A percentile compares a stretch with the other conserved stretches of the same genome.
These are phyloP conservation scores for Mya arenaria DNA, from an alignment of 1,140 invertebrate genomes.

Conservation along the genomic window DNA sequence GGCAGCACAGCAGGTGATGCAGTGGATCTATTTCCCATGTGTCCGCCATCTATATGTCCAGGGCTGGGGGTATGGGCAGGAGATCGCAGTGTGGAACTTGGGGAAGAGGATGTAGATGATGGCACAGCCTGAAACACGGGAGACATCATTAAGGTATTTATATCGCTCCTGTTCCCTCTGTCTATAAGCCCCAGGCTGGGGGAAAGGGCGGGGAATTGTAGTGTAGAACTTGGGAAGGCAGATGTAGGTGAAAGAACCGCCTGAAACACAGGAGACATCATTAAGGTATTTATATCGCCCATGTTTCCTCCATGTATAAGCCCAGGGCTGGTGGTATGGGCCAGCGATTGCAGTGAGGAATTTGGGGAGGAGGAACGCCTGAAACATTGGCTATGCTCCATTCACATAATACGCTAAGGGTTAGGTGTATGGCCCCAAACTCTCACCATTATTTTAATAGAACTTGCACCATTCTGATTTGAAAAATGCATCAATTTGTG, in stretches of 20 bases:
- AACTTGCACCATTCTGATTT: no score
- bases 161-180: background rate
- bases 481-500: no score
- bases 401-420: no score
- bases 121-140: background rate
- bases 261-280: background rate
- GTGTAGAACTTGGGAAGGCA: background rate
- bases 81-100: background rate
- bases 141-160: background rate
- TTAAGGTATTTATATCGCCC: background rate
- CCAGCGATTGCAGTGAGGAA: background rate
- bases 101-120: background rate
- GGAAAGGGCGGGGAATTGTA: background rate
- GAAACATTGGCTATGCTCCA: background rate
- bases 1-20: slow-evolving; percentile 12
- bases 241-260: background rate
- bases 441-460: no score
- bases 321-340: slow-evolving; percentile 40
- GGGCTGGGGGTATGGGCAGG: slow-evolving; percentile 43
- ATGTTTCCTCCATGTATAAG: slow-evolving; percentile 13
- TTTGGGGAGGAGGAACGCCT: background rate
- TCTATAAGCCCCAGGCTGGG: slow-evolving; percentile 39
- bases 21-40: background rate
- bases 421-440: no score
- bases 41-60: slow-evolving; percentile 26